A percentile compares a stretch with the other conserved stretches of the same genome.
Conservation (phyloP, 2,113 vertebrate species). For the Vidua macroura region DNA sequence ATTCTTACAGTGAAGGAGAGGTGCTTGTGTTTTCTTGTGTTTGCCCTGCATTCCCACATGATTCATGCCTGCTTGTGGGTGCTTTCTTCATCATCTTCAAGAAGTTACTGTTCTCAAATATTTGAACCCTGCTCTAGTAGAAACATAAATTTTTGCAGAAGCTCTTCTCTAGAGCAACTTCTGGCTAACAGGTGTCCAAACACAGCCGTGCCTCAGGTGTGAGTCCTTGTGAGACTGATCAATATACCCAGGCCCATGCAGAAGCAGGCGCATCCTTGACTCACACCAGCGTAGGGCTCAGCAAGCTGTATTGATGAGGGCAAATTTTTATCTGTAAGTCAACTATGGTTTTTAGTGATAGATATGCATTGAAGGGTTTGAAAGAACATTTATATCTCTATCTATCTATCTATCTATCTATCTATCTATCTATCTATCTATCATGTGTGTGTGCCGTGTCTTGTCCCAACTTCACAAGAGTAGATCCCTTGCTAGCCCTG, state of each 20-base stretch:
- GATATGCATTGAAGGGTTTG: neutral
- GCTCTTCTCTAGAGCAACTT: neutral
- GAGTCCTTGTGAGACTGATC: neutral
- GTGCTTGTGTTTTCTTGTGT: neutral
- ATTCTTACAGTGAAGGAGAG: neutral
- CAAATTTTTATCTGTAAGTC: neutral
- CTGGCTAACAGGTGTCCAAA: neutral
- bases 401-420: too few relatives aligned
- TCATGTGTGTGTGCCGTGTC: too few relatives aligned
- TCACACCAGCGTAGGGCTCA: neutral
- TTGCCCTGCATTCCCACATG: neutral
- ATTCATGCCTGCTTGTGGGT: neutral
- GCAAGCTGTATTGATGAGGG: neutral
- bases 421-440: too few relatives aligned
- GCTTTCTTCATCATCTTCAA: neutral
- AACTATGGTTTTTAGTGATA: neutral
- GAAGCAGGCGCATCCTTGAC: neutral
- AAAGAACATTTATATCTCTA: neutral
- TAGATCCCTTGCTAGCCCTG: too few relatives aligned
- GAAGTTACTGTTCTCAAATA: neutral
- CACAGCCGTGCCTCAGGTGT: neutral
- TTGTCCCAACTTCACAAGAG: too few relatives aligned
- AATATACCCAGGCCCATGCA: neutral
- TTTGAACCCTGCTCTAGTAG: neutral
- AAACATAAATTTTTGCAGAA: neutral